Evolutionary conservation across 2,113 vertebrate species (phyloP), one percentile per base, ranked within the genome.

Genomic region (Polypterus senegalus): DNA sequence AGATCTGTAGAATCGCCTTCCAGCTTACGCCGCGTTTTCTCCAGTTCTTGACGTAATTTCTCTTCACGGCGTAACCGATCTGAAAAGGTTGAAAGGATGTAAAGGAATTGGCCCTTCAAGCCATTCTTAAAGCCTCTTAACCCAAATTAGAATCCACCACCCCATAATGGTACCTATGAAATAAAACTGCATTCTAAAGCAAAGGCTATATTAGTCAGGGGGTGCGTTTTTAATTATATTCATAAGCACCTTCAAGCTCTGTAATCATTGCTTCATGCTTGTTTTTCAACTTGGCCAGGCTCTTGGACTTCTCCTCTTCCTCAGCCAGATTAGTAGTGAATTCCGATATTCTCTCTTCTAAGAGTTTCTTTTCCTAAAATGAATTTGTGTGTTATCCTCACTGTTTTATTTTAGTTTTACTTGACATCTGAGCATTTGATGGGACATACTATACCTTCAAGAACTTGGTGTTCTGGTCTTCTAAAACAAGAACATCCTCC

Each of bases 211-310:
- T 27, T 27, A 27, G 27, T 27, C 27, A 27, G 27, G 2, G 27
- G 27, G 27, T 27, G 27, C 27, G 27, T 27, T 27, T 27, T 27
- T 27, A 27, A 27, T 27, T 27, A 27, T 27, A 27, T 1, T 27
- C 27, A 27, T 27, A 27, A 27, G 2, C 71, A 97, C 96, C 96
- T 77, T 99, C 96, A 65, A 99, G 84, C 70, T 99, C 95, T 1
- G 94, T 93, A 78, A 99, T 97, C 93, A 99, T 97, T 9, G 96
- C 89, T 71, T 99, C 96, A 0, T 99, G 96, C 61, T 99, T 99
- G 73, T 89, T 94, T 78, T 97, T 99, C 46, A 98, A 90, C 71
- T 99, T 99, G 70, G 94, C 91, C 47, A 99, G 82, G 60, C 95
- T 99, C 86, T 99, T 99, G 1, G 95, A 97, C 65, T 98, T 98